Conservation (phyloP, 2,888 invertebrate species). For the Prosapia bicincta region DNA sequence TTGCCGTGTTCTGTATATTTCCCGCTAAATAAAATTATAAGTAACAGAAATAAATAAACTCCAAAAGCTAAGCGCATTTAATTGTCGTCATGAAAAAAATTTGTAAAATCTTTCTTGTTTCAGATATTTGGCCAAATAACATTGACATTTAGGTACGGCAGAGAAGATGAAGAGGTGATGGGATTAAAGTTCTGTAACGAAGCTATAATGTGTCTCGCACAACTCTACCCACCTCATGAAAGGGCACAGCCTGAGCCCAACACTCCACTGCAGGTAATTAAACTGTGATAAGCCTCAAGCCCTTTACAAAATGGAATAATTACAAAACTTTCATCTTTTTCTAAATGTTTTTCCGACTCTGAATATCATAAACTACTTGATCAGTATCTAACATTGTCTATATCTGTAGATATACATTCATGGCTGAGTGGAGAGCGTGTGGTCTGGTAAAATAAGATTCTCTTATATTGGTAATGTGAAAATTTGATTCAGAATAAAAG, state of each 20-base stretch:
- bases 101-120: not conserved
- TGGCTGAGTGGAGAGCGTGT: no score
- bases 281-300: no score
- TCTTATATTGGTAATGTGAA: no score
- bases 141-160: conserved; percentile 92
- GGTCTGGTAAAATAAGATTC: no score
- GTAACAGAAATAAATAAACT: not conserved
- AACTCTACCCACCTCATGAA: conserved; percentile 73
- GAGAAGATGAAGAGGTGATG: conserved; percentile 98
- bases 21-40: not conserved
- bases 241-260: conserved; percentile 51
- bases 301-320: no score
- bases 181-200: conserved; percentile 98
- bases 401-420: no score
- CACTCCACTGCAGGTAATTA: conserved; percentile 76
- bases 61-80: not conserved
- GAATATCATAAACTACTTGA: no score
- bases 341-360: no score
- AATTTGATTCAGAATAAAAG: no score
- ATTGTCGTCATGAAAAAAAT: conserved; percentile 5
- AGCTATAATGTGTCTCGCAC: conserved; percentile 87
- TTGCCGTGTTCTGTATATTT: not conserved
- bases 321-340: no score
- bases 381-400: no score
- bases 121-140: conserved; percentile 78